Conservation (phyloP, 2,113 vertebrate species). For the Lagenorhynchus albirostris region DNA sequence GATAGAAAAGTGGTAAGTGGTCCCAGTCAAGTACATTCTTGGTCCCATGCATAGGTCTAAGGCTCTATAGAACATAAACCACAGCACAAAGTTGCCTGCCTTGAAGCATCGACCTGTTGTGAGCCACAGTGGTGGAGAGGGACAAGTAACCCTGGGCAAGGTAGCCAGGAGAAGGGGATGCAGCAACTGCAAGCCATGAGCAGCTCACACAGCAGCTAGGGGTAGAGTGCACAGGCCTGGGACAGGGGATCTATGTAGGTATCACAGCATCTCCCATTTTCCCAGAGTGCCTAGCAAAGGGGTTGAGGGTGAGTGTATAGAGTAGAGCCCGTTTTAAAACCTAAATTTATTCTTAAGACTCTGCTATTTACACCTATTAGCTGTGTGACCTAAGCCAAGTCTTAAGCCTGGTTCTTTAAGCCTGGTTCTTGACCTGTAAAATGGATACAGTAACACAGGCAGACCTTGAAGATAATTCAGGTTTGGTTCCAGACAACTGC, state of each 20-base stretch:
- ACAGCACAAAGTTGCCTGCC: neutral
- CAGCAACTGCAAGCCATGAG: neutral
- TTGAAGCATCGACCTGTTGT: neutral
- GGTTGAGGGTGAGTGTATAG: accelerated
- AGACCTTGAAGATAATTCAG: no score
- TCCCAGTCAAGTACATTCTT: neutral
- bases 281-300: neutral
- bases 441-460: neutral
- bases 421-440: neutral
- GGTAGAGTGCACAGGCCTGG: neutral
- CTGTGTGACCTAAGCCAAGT: neutral
- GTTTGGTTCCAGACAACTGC: no score
- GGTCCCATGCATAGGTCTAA: neutral
- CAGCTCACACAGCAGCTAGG: neutral
- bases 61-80: neutral
- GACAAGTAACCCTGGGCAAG: neutral
- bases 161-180: neutral
- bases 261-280: neutral
- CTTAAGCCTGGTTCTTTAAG: neutral
- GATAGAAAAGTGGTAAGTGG: neutral
- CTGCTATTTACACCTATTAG: neutral
- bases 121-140: neutral
- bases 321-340: neutral
- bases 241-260: no score
- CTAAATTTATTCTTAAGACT: neutral